Evolutionary conservation across 2,888 invertebrate species (phyloP).

Genomic region (Alloplasta piceator): DNA sequence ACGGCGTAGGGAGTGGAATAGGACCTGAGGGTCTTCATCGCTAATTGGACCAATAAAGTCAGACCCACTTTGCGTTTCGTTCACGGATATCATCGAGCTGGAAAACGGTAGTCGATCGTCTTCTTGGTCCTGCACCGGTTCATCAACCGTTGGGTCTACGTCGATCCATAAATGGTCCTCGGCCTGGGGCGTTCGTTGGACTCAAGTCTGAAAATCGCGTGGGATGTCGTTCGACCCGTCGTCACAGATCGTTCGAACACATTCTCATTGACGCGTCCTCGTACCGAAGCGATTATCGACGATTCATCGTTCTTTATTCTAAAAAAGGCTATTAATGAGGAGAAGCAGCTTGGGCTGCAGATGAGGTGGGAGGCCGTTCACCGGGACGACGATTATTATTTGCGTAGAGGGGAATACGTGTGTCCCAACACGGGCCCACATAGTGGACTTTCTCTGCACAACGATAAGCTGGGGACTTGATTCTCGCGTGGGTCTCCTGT

Average conservation of each 20-base stretch:
- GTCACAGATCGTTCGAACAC: slow-evolving; percentile 19
- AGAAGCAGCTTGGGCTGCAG: too few species aligned
- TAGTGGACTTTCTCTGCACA: slow-evolving; percentile 17
- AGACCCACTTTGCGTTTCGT: background rate
- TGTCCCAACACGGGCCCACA: slow-evolving; percentile 12
- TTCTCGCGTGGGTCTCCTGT: slow-evolving; percentile 67
- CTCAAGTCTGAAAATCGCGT: slow-evolving; percentile 65
- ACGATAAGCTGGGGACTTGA: slow-evolving; percentile 38
- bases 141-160: background rate
- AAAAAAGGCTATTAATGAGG: too few species aligned
- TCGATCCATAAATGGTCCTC: slow-evolving; percentile 74
- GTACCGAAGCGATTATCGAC: background rate
- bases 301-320: too few species aligned
- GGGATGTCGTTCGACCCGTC: slow-evolving; percentile 71
- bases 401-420: slow-evolving; percentile 45
- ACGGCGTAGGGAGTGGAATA: slow-evolving; percentile 3
- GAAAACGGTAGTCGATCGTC: background rate
- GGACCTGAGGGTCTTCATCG: slow-evolving; percentile 18
- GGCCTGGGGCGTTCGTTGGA: slow-evolving; percentile 52
- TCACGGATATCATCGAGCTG: slow-evolving; percentile 14
- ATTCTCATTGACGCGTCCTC: slow-evolving; percentile 21
- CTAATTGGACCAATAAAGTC: slow-evolving; percentile 56
- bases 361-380: too few species aligned
- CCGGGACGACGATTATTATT: slow-evolving; percentile 42
- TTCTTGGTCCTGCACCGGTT: background rate